These are phyloP conservation scores for Fulmarus glacialis DNA, from an alignment of 2,113 vertebrate genomes.

Conservation along the genomic window DNA sequence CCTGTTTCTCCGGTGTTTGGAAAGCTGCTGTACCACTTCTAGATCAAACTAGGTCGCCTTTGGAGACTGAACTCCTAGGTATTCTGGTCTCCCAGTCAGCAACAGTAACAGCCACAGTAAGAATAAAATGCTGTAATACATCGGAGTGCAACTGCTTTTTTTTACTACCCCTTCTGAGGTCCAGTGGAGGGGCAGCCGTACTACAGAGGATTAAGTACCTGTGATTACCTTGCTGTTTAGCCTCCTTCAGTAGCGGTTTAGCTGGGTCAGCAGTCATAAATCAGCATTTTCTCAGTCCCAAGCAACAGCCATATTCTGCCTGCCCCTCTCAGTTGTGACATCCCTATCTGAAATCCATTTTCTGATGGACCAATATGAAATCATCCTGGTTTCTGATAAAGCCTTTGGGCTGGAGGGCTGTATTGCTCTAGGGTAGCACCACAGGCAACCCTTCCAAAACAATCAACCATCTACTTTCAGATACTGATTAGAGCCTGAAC, in stretches of 20 bases:
- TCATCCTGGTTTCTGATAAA: background rate
- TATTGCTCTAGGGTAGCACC: background rate
- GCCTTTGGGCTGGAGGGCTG: background rate
- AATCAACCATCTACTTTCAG: background rate
- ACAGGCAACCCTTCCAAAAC: background rate
- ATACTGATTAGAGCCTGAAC: background rate
- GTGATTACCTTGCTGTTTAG: background rate
- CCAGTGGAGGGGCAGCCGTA: background rate
- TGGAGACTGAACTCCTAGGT: background rate
- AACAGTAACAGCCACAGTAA: background rate
- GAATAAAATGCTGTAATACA: background rate
- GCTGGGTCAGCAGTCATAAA: background rate
- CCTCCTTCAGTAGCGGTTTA: background rate
- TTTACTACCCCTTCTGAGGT: background rate
- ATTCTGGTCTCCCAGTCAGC: background rate
- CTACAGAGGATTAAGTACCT: background rate
- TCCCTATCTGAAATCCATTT: background rate
- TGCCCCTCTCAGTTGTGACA: background rate
- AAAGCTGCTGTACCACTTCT: background rate
- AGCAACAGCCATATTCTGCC: background rate
- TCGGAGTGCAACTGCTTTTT: accelerated
- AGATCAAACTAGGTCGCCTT: background rate
- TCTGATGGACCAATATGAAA: background rate
- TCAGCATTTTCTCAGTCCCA: background rate
- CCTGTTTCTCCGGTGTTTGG: background rate